Conservation (phyloP, 2,113 vertebrate genomes). For the Scortum barcoo region DNA sequence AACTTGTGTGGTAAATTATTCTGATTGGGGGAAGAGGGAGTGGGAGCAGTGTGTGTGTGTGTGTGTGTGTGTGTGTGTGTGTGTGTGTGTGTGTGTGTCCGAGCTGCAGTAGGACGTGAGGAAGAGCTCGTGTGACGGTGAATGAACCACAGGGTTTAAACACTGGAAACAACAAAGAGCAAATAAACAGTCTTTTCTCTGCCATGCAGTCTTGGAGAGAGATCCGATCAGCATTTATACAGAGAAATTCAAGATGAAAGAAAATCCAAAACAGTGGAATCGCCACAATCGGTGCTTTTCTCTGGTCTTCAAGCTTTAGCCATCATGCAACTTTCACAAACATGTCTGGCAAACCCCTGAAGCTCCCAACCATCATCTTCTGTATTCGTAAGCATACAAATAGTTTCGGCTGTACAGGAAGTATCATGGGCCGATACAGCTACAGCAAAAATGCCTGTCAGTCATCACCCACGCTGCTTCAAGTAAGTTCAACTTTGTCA, state of each 20-base stretch:
- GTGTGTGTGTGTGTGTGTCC: background rate
- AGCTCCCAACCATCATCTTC: too few relatives aligned
- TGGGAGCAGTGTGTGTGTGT: background rate
- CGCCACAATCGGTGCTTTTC: background rate
- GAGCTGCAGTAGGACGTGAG: constrained; percentile 17
- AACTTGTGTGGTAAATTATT: constrained; percentile 51
- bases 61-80: background rate
- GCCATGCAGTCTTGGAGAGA: background rate
- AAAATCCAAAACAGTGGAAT: too few relatives aligned
- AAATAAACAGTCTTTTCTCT: constrained; percentile 21
- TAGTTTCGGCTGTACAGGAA: too few relatives aligned
- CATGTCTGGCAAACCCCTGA: too few relatives aligned
- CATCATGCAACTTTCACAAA: background rate
- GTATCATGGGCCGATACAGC: too few relatives aligned
- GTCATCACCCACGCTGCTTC: background rate
- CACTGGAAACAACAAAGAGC: background rate
- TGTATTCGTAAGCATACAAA: too few relatives aligned
- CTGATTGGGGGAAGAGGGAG: constrained; percentile 1
- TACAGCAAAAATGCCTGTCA: too few relatives aligned
- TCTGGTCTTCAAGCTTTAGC: background rate
- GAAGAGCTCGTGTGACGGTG: constrained; percentile 17
- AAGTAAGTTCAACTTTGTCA: background rate
- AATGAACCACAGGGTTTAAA: constrained; percentile 17
- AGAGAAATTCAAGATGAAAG: too few relatives aligned
- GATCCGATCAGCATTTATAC: background rate